A percentile compares a stretch with the other conserved stretches of the same genome.
Conservation (phyloP, 2,797 vertebrate species). For the Masticophis lateralis region DNA sequence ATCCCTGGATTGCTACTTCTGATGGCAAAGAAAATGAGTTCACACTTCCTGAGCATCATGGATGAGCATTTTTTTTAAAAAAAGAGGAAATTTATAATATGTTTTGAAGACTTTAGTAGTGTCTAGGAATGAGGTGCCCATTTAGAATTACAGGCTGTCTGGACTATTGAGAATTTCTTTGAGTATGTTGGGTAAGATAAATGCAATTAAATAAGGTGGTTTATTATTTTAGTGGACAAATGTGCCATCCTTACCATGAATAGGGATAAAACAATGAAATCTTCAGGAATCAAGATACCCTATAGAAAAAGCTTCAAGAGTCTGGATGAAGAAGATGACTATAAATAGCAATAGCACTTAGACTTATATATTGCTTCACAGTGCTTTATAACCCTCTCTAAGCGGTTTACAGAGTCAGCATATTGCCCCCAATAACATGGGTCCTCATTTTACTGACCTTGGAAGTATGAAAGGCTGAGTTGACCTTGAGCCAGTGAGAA, state of each 20-base stretch:
- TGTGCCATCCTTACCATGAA: background rate
- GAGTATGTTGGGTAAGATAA: background rate
- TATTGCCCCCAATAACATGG: background rate
- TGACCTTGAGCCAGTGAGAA: background rate
- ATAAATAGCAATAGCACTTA: background rate
- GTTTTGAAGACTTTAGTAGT: background rate
- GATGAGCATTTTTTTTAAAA: conserved; percentile 34
- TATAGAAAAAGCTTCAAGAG: background rate
- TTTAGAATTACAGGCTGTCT: background rate
- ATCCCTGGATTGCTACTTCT: conserved; percentile 36
- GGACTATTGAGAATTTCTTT: background rate
- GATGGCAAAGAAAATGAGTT: conserved; percentile 40
- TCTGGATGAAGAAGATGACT: background rate
- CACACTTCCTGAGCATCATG: background rate
- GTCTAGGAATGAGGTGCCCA: background rate
- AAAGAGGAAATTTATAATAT: conserved; percentile 32
- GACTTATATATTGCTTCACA: background rate
- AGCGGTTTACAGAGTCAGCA: background rate
- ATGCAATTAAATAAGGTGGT: background rate
- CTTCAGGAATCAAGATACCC: background rate
- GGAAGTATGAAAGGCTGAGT: background rate
- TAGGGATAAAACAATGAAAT: background rate
- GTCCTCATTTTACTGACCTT: background rate
- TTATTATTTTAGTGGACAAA: background rate
- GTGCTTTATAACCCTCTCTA: background rate